These are phyloP conservation scores for Palloptera scutellata DNA, from an alignment of 2,888 invertebrate genomes.

Conservation along the genomic window DNA sequence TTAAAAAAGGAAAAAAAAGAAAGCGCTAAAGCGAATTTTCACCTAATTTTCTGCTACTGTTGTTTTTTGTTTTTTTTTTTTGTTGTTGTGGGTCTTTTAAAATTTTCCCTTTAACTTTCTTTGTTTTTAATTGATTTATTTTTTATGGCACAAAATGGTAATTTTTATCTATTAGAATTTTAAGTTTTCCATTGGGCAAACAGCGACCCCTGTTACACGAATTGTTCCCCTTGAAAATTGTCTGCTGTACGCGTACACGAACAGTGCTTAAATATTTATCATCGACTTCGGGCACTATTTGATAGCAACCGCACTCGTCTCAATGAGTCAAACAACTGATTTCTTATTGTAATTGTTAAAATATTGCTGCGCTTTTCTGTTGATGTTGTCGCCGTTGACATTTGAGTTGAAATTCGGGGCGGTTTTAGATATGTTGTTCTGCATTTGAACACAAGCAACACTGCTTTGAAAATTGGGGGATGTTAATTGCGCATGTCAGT, in stretches of 20 bases:
- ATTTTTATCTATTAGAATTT: background rate
- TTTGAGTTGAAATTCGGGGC: conserved; percentile 26
- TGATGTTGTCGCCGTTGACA: background rate
- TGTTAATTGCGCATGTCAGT: conserved; percentile 57
- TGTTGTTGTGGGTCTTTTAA: conserved; percentile 8
- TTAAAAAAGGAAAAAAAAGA: too few species aligned
- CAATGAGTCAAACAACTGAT: conserved; percentile 43
- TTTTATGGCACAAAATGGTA: conserved; percentile 23
- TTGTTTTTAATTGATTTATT: conserved; percentile 33
- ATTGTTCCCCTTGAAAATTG: too few species aligned
- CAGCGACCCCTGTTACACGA: background rate
- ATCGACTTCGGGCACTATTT: conserved; percentile 3
- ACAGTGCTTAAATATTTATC: background rate
- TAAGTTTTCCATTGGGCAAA: conserved; percentile 9
- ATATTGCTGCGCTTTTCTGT: conserved; percentile 17
- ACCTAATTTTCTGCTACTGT: too few species aligned
- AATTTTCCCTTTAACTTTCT: too few species aligned
- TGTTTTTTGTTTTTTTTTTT: background rate
- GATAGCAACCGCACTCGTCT: conserved; percentile 35
- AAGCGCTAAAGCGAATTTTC: too few species aligned
- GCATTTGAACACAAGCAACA: conserved; percentile 16
- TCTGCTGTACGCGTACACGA: too few species aligned
- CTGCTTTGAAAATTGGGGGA: conserved; percentile 35
- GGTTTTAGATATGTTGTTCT: conserved; percentile 27
- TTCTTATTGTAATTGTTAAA: conserved; percentile 29